Conservation (phyloP, 2,797 vertebrate species). For the Rhodeus uyekii region DNA sequence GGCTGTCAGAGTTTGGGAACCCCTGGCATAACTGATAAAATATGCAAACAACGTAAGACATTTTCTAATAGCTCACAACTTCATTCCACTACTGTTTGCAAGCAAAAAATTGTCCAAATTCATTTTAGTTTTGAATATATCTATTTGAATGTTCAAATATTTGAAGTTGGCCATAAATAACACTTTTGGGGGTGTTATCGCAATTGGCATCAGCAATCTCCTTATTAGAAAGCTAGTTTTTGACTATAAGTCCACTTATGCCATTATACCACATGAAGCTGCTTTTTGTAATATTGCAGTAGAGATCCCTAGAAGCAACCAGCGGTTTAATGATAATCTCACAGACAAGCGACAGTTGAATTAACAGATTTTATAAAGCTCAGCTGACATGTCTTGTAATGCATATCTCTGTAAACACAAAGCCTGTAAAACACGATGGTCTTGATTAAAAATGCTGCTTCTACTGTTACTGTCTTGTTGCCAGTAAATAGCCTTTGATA, state of each 20-base stretch:
- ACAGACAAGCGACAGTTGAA: not conserved
- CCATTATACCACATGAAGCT: not conserved
- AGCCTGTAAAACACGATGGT: constrained; percentile 21
- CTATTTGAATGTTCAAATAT: not conserved
- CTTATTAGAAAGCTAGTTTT: not conserved
- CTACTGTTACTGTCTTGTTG: constrained; percentile 16
- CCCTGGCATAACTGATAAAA: too few relatives aligned
- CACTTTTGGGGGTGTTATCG: not conserved
- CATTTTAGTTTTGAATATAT: too few relatives aligned
- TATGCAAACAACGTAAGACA: too few relatives aligned
- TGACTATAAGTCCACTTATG: not conserved
- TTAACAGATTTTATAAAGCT: constrained; percentile 8
- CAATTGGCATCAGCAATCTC: not conserved
- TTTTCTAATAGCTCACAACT: not conserved
- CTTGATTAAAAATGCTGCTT: constrained; percentile 36
- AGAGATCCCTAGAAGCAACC: not conserved
- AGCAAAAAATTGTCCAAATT: not conserved
- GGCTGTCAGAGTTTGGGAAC: too few relatives aligned
- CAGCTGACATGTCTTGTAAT: constrained; percentile 1
- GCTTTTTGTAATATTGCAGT: not conserved
- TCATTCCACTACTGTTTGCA: not conserved
- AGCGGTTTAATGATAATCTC: not conserved
- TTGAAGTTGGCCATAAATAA: not conserved
- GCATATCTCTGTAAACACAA: constrained; percentile 18
- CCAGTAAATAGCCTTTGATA: constrained; percentile 18